Evolutionary conservation across 2,113 vertebrate species (phyloP).

Genomic region (Ptychochromis oligacanthus): DNA sequence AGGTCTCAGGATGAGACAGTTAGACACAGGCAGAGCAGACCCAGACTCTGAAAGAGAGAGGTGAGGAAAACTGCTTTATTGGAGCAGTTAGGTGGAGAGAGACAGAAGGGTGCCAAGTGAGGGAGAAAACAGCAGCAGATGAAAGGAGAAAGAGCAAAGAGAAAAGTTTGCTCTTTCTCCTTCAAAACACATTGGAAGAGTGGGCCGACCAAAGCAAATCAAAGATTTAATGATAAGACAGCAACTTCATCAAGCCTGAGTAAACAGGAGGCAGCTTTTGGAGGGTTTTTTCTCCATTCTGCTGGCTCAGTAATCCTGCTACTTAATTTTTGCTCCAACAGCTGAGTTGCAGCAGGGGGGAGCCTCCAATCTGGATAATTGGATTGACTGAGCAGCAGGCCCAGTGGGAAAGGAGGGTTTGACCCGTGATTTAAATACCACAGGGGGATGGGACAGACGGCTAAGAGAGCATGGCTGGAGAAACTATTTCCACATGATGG

Average conservation of each 20-base stretch:
- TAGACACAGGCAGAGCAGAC: no score
- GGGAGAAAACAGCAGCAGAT: not conserved
- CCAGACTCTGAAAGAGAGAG: no score
- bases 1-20: no score
- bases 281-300: slow-evolving; percentile 8
- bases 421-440: not conserved
- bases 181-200: no score
- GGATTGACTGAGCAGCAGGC: slow-evolving; percentile 26
- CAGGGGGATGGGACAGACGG: not conserved
- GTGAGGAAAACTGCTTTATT: no score
- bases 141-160: no score
- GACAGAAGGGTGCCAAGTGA: not conserved
- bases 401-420: not conserved
- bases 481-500: not conserved
- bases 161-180: no score
- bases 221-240: not conserved
- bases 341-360: slow-evolving; percentile 24
- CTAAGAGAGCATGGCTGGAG: not conserved
- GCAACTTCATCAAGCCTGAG: not conserved
- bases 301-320: slow-evolving; percentile 52
- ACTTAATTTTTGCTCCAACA: slow-evolving; percentile 18
- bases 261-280: not conserved
- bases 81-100: not conserved
- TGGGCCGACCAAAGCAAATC: not conserved
- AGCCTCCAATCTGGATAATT: slow-evolving; percentile 43